phyloP scores from a whole-genome alignment of 2,888 invertebrate species.

The Polia nebulosa region DNA sequence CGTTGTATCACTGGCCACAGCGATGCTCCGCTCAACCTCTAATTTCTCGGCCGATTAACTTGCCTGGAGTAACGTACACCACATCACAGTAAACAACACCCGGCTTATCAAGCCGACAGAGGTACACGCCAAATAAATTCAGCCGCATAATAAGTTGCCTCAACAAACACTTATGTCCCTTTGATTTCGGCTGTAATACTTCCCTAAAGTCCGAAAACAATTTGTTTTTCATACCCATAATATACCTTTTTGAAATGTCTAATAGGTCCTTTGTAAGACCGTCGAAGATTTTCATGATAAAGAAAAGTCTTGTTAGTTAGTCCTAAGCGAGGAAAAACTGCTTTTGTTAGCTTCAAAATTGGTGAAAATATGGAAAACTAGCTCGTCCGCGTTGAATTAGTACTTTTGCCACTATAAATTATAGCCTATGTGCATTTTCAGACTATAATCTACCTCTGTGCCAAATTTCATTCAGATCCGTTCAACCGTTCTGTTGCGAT shows the following conservation, averaged over 20 bases:
- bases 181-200: slow-evolving; percentile 18
- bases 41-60: slow-evolving; percentile 69
- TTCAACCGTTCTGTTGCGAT: no score
- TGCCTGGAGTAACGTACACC: slow-evolving; percentile 54
- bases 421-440: no score
- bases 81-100: slow-evolving; percentile 43
- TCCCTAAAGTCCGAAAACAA: slow-evolving; percentile 1
- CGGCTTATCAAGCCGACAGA: slow-evolving; percentile 20
- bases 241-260: background rate
- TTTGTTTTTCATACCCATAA: slow-evolving; percentile 16
- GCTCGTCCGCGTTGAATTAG: no score
- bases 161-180: slow-evolving; percentile 25
- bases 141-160: slow-evolving; percentile 24
- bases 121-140: slow-evolving; percentile 37
- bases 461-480: no score
- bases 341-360: slow-evolving; percentile 4
- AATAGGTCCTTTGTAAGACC: slow-evolving; percentile 2
- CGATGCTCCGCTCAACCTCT: slow-evolving; percentile 56
- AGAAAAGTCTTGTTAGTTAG: background rate
- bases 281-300: background rate
- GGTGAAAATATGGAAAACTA: background rate
- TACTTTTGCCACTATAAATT: no score
- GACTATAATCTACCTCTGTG: no score
- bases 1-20: slow-evolving; percentile 56
- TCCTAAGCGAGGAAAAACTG: background rate